Conservation (phyloP, 2,113 vertebrate genomes). For the Prietella phreatophila region DNA sequence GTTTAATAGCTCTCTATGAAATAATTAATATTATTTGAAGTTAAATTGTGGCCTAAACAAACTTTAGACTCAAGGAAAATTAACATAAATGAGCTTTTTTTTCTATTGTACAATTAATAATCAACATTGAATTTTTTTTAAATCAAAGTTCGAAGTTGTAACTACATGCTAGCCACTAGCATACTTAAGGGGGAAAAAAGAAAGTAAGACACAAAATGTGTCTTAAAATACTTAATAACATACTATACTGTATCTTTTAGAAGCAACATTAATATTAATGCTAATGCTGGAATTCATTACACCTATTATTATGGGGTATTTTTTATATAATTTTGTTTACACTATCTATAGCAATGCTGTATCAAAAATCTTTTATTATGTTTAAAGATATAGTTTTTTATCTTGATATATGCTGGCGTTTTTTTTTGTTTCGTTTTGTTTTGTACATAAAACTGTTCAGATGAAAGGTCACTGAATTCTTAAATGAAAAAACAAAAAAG, state of each 20-base stretch:
- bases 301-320: background rate
- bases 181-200: background rate
- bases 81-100: background rate
- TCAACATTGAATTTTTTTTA: background rate
- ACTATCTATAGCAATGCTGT: background rate
- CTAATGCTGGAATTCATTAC: background rate
- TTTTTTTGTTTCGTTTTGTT: background rate
- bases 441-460: background rate
- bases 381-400: background rate
- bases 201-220: background rate
- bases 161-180: background rate
- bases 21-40: background rate
- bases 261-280: background rate
- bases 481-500: rapidly evolving
- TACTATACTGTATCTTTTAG: background rate
- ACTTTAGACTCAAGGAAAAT: background rate
- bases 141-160: background rate
- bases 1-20: background rate
- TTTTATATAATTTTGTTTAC: no score
- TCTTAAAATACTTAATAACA: no score
- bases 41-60: background rate
- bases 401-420: background rate
- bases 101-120: no score
- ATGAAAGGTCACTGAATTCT: background rate
- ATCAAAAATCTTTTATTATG: background rate